Evolutionary conservation across 2,888 invertebrate genomes (phyloP).

Genomic region (Ischnura elegans): DNA sequence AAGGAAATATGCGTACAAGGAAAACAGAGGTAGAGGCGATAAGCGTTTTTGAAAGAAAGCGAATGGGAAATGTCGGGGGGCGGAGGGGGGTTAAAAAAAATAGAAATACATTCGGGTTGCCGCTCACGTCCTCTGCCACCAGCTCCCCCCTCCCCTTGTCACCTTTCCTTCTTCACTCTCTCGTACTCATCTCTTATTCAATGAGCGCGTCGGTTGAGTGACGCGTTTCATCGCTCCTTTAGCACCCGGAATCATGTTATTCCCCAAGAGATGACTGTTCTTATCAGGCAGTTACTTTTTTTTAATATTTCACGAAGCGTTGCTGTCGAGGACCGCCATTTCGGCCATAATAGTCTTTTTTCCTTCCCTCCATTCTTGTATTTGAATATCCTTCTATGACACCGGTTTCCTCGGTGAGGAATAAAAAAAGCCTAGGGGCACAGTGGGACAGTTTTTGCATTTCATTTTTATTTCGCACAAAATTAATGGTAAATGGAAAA

Average conservation of each 20-base stretch:
- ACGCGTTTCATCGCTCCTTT: not conserved
- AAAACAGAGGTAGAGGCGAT: not conserved
- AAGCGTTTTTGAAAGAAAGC: not conserved
- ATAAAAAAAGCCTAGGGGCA: too few relatives aligned
- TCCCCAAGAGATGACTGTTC: constrained; percentile 31
- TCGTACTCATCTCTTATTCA: constrained; percentile 40
- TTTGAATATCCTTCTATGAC: too few relatives aligned
- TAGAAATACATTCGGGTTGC: not conserved
- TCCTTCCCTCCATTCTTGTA: too few relatives aligned
- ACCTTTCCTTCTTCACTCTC: not conserved
- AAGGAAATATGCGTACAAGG: too few relatives aligned
- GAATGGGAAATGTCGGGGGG: not conserved
- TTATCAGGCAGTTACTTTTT: not conserved
- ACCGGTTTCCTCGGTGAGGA: too few relatives aligned
- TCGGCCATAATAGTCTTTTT: not conserved
- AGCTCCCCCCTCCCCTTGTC: not conserved
- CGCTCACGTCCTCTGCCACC: not conserved
- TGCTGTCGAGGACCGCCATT: not conserved
- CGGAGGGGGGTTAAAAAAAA: not conserved
- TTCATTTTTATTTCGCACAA: too few relatives aligned
- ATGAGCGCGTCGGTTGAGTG: constrained; percentile 15
- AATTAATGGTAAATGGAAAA: too few relatives aligned
- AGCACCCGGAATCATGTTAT: constrained; percentile 12
- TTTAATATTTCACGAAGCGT: constrained; percentile 36
- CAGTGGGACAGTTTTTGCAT: too few relatives aligned